These are phyloP conservation scores for Periophthalmodon schlosseri DNA, from an alignment of 2,113 vertebrate species.

Conservation along the genomic window DNA sequence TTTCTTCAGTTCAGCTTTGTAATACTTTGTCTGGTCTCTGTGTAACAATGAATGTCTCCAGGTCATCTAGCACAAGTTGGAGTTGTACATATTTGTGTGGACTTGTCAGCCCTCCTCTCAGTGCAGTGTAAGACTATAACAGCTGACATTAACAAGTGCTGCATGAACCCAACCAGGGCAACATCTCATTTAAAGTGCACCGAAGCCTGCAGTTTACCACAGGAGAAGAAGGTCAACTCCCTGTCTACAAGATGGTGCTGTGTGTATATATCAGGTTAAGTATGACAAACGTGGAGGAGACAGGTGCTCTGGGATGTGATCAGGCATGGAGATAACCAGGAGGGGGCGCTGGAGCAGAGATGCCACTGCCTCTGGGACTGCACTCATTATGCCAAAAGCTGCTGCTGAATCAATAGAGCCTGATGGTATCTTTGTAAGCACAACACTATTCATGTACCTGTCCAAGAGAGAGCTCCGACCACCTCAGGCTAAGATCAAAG, in stretches of 20 bases:
- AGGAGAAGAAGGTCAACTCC: constrained; percentile 65
- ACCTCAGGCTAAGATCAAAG: not conserved
- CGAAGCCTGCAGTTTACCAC: constrained; percentile 50
- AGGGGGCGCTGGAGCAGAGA: constrained; percentile 64
- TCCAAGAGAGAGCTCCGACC: constrained; percentile 24
- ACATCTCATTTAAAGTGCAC: constrained; percentile 32
- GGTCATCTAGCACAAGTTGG: too few species aligned
- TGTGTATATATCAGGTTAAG: constrained; percentile 64
- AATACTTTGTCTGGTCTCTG: too few species aligned
- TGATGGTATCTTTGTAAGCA: constrained; percentile 52
- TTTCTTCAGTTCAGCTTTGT: too few species aligned
- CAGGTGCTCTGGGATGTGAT: constrained; percentile 70
- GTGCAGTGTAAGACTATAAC: constrained; percentile 11
- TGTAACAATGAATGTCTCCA: too few species aligned
- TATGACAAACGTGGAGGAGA: constrained; percentile 65
- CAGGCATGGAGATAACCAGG: constrained; percentile 65
- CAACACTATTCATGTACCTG: constrained; percentile 48
- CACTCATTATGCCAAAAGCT: constrained; percentile 67
- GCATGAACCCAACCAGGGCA: constrained; percentile 2
- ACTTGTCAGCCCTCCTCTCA: not conserved
- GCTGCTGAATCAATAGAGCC: constrained; percentile 70
- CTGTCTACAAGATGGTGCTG: constrained; percentile 43
- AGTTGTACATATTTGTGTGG: not conserved
- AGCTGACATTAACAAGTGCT: constrained; percentile 20
- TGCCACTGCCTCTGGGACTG: constrained; percentile 55